Conservation (phyloP, 1,140 invertebrate genomes). For the Philopotamus ludificatus region DNA sequence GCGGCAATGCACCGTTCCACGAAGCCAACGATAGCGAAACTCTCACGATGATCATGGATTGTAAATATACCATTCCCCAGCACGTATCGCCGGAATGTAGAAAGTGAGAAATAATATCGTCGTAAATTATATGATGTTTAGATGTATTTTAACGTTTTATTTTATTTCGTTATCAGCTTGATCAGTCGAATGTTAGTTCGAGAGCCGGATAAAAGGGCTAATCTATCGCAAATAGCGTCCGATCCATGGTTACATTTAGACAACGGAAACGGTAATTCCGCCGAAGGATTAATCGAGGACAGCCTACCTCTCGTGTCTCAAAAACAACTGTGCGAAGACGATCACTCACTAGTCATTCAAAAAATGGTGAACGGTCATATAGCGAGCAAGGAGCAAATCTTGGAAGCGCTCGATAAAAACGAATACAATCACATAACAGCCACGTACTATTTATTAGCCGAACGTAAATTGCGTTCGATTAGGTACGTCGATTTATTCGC, state of each 20-base stretch:
- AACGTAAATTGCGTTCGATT: constrained; percentile 80
- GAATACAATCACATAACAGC: constrained; percentile 98
- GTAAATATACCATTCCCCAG: constrained; percentile 91
- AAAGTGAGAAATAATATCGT: constrained; percentile 57
- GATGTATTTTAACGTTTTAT: constrained; percentile 6
- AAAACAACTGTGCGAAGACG: constrained; percentile 86
- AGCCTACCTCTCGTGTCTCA: constrained; percentile 75
- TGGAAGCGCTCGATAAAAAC: constrained; percentile 89
- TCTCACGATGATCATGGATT: constrained; percentile 99
- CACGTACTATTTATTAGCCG: constrained; percentile 95
- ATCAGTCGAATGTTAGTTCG: constrained; percentile 91
- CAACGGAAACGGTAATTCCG: constrained; percentile 32
- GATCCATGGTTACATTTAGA: constrained; percentile 75
- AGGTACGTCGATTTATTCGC: constrained; percentile 55
- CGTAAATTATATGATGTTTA: neutral
- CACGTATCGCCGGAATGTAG: constrained; percentile 87
- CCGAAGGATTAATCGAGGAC: constrained; percentile 54
- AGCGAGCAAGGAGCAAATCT: constrained; percentile 89
- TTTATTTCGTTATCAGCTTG: constrained; percentile 60
- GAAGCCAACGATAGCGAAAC: constrained; percentile 99
- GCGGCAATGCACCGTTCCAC: constrained; percentile 95
- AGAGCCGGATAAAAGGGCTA: constrained; percentile 87
- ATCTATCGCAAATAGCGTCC: constrained; percentile 83
- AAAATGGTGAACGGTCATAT: constrained; percentile 96
- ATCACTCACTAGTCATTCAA: constrained; percentile 88